Evolutionary conservation across 2,797 vertebrate species (phyloP).

Genomic region (Picus viridis): DNA sequence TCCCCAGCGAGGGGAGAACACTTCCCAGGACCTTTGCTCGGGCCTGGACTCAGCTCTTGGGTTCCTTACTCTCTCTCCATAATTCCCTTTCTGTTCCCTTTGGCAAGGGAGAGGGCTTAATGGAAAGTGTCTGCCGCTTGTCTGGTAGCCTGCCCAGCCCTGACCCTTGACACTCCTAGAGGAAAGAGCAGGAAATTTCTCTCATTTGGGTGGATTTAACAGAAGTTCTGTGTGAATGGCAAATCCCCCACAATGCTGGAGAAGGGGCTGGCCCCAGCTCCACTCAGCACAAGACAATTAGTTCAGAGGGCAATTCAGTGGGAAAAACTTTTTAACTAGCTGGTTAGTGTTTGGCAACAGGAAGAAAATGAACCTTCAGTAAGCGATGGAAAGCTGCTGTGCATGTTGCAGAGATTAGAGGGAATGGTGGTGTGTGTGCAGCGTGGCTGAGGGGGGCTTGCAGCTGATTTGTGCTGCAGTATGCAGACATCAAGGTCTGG

Average conservation of each 20-base stretch:
- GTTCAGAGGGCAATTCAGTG: not conserved
- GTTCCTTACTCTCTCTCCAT: not conserved
- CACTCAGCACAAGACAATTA: not conserved
- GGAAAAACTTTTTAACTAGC: not conserved
- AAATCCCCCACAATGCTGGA: fast-evolving
- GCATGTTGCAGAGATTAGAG: not conserved
- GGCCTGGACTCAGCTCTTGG: not conserved
- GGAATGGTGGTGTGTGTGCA: not conserved
- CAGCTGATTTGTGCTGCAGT: not conserved
- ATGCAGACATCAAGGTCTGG: not conserved
- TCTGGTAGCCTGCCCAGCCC: too few relatives aligned
- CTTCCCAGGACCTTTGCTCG: not conserved
- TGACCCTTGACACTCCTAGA: not conserved
- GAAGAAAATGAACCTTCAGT: not conserved
- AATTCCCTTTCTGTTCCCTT: too few relatives aligned
- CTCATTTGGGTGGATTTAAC: not conserved
- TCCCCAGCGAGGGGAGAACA: not conserved
- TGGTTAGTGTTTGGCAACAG: not conserved
- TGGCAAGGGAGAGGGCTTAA: too few relatives aligned
- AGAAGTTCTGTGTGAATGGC: not conserved
- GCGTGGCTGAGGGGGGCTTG: not conserved
- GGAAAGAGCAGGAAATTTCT: not conserved
- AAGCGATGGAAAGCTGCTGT: not conserved
- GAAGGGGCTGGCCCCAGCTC: not conserved
- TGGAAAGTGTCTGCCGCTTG: too few relatives aligned